Evolutionary conservation across 2,888 invertebrate genomes (phyloP).

Genomic region (Caenorhabditis virilis): DNA sequence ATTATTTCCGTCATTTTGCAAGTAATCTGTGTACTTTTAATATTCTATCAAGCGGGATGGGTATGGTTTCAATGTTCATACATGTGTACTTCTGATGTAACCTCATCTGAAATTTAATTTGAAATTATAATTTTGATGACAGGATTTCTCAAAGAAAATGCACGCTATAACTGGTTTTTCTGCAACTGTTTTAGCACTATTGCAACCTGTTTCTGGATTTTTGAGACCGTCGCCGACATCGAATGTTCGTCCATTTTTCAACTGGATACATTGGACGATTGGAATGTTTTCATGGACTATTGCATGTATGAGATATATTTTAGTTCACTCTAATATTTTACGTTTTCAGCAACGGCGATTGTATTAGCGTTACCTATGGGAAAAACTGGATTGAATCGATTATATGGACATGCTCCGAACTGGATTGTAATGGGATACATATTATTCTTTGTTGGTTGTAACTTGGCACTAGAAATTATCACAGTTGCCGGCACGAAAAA

Average conservation of each 20-base stretch:
- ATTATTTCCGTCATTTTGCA: slow-evolving; percentile 46
- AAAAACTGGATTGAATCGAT: slow-evolving; percentile 49
- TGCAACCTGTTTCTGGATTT: slow-evolving; percentile 48
- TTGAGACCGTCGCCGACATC: slow-evolving; percentile 51
- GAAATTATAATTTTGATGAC: background rate
- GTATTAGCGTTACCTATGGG: slow-evolving; percentile 51
- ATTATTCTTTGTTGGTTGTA: slow-evolving; percentile 45
- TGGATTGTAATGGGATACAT: slow-evolving; percentile 57
- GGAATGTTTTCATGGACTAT: slow-evolving; percentile 55
- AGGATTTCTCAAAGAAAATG: slow-evolving; percentile 38
- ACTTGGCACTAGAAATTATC: slow-evolving; percentile 46
- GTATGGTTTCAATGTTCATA: slow-evolving; percentile 58
- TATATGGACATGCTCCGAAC: slow-evolving; percentile 49
- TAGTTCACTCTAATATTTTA: background rate
- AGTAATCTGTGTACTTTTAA: slow-evolving; percentile 46
- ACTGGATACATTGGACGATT: slow-evolving; percentile 54
- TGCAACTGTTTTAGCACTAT: slow-evolving; percentile 44
- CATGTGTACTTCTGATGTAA: slow-evolving; percentile 49
- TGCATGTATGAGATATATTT: slow-evolving; percentile 34
- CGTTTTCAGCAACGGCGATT: slow-evolving; percentile 40
- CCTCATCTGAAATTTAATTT: background rate
- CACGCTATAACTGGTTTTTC: slow-evolving; percentile 26
- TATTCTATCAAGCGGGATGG: slow-evolving; percentile 58
- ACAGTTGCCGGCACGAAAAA: slow-evolving; percentile 18
- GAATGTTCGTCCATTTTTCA: slow-evolving; percentile 43